A percentile compares a stretch with the other conserved stretches of the same genome.
These are phyloP conservation scores for Napeogenes sylphis DNA, from an alignment of 2,888 invertebrate species.

Conservation along the genomic window DNA sequence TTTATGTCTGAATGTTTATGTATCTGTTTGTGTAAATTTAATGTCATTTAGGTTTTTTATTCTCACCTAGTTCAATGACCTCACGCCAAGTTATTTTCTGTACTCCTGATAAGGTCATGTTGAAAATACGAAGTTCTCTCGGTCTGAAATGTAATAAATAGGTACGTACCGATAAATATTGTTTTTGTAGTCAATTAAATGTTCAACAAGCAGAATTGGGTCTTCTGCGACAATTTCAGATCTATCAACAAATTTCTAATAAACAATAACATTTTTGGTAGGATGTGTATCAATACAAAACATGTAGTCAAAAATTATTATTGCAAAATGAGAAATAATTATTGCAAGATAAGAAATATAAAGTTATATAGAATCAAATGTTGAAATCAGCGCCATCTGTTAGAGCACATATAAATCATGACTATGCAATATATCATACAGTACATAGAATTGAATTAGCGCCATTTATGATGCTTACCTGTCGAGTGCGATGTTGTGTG, in stretches of 20 bases:
- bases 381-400: conserved; percentile 4
- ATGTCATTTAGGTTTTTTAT: background rate
- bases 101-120: conserved; percentile 86
- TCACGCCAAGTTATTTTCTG: conserved; percentile 91
- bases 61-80: conserved; percentile 82
- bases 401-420: background rate
- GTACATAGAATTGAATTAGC: background rate
- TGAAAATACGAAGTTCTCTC: conserved; percentile 79
- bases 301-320: too few species aligned
- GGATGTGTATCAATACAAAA: too few species aligned
- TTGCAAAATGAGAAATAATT: too few species aligned
- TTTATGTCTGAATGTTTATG: background rate
- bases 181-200: background rate
- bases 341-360: background rate
- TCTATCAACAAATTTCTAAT: too few species aligned
- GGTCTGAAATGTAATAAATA: conserved; percentile 52
- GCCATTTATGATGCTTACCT: conserved; percentile 44
- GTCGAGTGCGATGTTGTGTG: conserved; percentile 78
- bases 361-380: background rate
- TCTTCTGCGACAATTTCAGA: too few species aligned
- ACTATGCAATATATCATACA: background rate
- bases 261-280: too few species aligned
- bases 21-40: background rate
- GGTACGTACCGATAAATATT: background rate
- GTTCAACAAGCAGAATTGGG: too few species aligned